Evolutionary conservation across 2,888 invertebrate species (phyloP), one percentile per base, ranked within the genome.

Genomic region (Agonopterix arenella): DNA sequence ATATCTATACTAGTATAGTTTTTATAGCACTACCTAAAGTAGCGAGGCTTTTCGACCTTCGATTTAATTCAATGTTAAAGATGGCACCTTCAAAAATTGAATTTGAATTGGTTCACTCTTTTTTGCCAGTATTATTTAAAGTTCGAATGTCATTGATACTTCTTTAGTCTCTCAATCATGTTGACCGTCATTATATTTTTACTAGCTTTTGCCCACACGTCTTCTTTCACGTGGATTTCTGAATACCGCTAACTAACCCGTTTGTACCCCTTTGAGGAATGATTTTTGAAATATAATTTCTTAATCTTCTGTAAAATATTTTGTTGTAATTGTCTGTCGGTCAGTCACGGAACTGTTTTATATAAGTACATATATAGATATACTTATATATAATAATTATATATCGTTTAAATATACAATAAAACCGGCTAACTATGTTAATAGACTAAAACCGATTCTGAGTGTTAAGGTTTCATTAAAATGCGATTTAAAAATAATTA

Each of bases 401-500:
- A 13, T 13, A 13, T 13, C 13, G 57, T 60, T 54, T 68, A 67
- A 69, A 73, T 61, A 61, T 74, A 73, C 73, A 28, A 28, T 66
- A 58, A 61, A 69, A 70, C 67, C 70, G 70, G 68, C 70, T 69
- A 76, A 75, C 66, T 76, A 72, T 77, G 78, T 68, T 80, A 78
- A 78, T 80, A 73, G 71, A 68, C 61, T 60, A 68, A 64, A 60
- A 70, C 71, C 68, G 61, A 70, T 70, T 71, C 59, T 59, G 61
- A 61, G 53, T 63, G 56, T 61, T 65, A 69, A 55, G 64, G 63
- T 18, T 56, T 61, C 76, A 82, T 86, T 84, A 83, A 84, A 84
- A 80, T 67, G 62, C 70, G 54, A 83, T 83, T 82, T 80, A 79
- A 78, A 68, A 75, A 71, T 73, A 61, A 78, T 79, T 76, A 68